Base-by-base conservation (phyloP, 2,888 invertebrate genomes). In the Aricia artaxerxes region DNA sequence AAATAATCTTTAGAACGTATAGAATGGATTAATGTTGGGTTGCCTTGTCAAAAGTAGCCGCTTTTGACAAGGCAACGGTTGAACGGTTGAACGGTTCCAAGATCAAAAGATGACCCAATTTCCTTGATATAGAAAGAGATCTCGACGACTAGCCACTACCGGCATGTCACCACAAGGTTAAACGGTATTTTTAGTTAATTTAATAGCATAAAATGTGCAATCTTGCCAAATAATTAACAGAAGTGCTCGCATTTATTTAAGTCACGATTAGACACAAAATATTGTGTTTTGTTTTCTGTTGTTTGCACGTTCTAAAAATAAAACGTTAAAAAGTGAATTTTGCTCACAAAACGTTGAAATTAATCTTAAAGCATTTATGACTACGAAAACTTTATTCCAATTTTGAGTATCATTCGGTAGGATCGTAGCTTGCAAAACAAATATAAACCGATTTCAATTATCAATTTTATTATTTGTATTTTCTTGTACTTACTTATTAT, bases 91-190 rank as follows among this genome's bases (percentile, higher is more conserved):
- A 64, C 11, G 31, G 69, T 69, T 69, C 69, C 69, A 69, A 69
- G 38, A 35, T 76, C 76, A 76, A 76, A 76, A 16, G 35, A 11
- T 57, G 76, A 76, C 76, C 76, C 31, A 49, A 76, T 53, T 76
- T 13, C 49, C 75, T 75, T 57, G 11, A 57, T 57, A 76, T 76
- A 76, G 76, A 57, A 75, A 76, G 57, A 53, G 11, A 35, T 31
- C 31, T 75, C 75, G 53, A 31, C 75, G 31, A 13, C 76, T 57
- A n/a, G 35, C 35, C 35, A 38, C 69, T 73, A 75, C 53, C 53
- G 75, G 53, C 31, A 57, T 76, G 76, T 57, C 75, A 76, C 16
- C 31, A 35, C 76, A 76, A 76, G 76, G 76, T 76, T 57, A 76
- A 53, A 76, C 16, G 13, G 4, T 57, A 16, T 76, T 53, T 76